These are phyloP conservation scores for Tachina lurida DNA, from an alignment of 2,888 invertebrate genomes.

Conservation along the genomic window DNA sequence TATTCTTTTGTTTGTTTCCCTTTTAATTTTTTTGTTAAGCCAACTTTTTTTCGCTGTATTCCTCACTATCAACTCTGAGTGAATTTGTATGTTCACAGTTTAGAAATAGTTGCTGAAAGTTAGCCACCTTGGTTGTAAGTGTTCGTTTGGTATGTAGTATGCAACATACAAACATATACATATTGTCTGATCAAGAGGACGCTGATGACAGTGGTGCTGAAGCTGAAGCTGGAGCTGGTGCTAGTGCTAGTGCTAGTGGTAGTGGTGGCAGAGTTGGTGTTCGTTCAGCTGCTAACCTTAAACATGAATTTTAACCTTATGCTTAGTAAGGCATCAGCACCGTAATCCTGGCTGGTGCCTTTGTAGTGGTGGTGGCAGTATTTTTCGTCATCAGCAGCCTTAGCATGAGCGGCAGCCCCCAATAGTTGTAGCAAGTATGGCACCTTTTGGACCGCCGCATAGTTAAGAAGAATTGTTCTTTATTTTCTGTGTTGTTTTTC, in stretches of 20 bases:
- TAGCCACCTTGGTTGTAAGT: constrained; percentile 66
- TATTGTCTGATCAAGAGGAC: constrained; percentile 43
- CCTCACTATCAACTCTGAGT: constrained; percentile 80
- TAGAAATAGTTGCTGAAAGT: constrained; percentile 70
- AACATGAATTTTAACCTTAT: constrained; percentile 75
- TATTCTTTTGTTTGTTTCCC: constrained; percentile 26
- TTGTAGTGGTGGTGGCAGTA: constrained; percentile 24
- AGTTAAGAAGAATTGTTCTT: constrained; percentile 66
- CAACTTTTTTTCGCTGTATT: constrained; percentile 63
- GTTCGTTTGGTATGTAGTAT: constrained; percentile 58
- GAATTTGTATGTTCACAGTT: constrained; percentile 82
- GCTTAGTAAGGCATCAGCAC: constrained; percentile 67
- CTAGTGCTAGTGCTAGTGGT: constrained; percentile 13
- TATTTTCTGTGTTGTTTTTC: constrained; percentile 13
- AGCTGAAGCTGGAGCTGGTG: neutral
- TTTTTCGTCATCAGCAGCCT: constrained; percentile 55
- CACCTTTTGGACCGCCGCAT: constrained; percentile 68
- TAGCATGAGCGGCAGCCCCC: constrained; percentile 52
- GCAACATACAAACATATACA: constrained; percentile 12
- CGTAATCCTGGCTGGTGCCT: constrained; percentile 37
- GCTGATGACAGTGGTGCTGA: constrained; percentile 21
- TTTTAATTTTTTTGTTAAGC: constrained; percentile 8
- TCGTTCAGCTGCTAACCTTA: constrained; percentile 71
- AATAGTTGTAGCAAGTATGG: constrained; percentile 62
- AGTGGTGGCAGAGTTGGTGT: constrained; percentile 46